Evolutionary conservation across 2,888 invertebrate species (phyloP).

Genomic region (Drosophila helvetica): DNA sequence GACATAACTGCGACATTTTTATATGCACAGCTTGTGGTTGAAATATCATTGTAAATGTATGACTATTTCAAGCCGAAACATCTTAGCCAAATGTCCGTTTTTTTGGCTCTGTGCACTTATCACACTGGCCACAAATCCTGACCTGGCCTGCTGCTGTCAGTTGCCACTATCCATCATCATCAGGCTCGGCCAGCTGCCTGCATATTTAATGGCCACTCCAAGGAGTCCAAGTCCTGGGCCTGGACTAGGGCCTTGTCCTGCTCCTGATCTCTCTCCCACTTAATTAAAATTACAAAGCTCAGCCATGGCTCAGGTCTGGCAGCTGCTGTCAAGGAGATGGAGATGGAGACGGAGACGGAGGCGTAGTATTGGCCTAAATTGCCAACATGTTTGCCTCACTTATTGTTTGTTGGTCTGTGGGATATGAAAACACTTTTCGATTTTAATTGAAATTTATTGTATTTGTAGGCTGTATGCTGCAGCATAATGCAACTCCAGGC

Average conservation of each 20-base stretch:
- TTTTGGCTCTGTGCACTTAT: slow-evolving; percentile 34
- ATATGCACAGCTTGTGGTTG: background rate
- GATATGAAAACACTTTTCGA: slow-evolving; percentile 39
- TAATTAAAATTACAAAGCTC: slow-evolving; percentile 52
- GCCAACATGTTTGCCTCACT: slow-evolving; percentile 31
- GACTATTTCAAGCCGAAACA: background rate
- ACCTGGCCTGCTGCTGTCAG: slow-evolving; percentile 33
- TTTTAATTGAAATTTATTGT: slow-evolving; percentile 53
- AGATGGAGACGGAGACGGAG: background rate
- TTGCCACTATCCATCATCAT: slow-evolving; percentile 49
- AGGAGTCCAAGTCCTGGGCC: slow-evolving; percentile 5
- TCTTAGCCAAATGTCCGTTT: background rate
- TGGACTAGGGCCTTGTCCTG: slow-evolving; percentile 1
- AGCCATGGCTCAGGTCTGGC: slow-evolving; percentile 16
- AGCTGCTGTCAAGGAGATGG: slow-evolving; percentile 22
- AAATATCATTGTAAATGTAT: background rate
- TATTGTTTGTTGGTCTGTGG: slow-evolving; percentile 26
- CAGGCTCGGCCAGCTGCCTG: slow-evolving; percentile 38
- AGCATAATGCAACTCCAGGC: slow-evolving; percentile 1
- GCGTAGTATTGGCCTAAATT: slow-evolving; percentile 26
- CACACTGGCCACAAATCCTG: slow-evolving; percentile 38
- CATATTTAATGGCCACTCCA: slow-evolving; percentile 42
- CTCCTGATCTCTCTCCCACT: slow-evolving; percentile 30
- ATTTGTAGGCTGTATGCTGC: slow-evolving; percentile 2
- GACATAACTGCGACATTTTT: too few species aligned